phyloP scores from a whole-genome alignment of 2,113 vertebrate genomes.

The Hippocampus zosterae region DNA sequence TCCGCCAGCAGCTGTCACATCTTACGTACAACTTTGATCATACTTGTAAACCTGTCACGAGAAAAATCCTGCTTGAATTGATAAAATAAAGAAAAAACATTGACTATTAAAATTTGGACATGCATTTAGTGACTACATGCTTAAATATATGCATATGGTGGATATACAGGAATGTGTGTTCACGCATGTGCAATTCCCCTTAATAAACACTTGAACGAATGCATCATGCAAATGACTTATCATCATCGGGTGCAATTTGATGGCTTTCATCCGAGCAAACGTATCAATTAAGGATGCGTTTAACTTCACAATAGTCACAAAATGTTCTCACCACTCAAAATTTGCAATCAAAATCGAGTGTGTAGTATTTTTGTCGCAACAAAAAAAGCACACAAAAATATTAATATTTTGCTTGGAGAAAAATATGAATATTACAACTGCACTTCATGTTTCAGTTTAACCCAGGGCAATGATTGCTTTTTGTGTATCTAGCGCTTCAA shows the following conservation, averaged over 20 bases:
- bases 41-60: neutral
- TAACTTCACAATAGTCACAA: conserved; percentile 9
- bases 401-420: neutral
- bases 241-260: no score
- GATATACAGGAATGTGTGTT: no score
- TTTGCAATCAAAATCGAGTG: neutral
- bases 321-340: neutral
- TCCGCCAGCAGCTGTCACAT: neutral
- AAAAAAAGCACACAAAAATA: neutral
- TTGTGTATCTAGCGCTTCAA: neutral
- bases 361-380: neutral
- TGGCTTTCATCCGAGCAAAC: neutral
- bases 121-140: no score
- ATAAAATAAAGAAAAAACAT: no score
- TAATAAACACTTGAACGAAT: no score
- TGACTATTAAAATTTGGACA: no score
- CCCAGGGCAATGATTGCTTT: neutral
- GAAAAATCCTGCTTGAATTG: neutral
- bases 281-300: conserved; percentile 1
- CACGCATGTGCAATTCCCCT: no score
- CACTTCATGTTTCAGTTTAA: neutral
- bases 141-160: no score
- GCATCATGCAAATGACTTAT: no score
- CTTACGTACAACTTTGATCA: neutral
- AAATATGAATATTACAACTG: neutral